Percentiles rank a stretch among this genome's conserved stretches.
Conservation (phyloP, 2,797 vertebrate genomes). For the Anas acuta region DNA sequence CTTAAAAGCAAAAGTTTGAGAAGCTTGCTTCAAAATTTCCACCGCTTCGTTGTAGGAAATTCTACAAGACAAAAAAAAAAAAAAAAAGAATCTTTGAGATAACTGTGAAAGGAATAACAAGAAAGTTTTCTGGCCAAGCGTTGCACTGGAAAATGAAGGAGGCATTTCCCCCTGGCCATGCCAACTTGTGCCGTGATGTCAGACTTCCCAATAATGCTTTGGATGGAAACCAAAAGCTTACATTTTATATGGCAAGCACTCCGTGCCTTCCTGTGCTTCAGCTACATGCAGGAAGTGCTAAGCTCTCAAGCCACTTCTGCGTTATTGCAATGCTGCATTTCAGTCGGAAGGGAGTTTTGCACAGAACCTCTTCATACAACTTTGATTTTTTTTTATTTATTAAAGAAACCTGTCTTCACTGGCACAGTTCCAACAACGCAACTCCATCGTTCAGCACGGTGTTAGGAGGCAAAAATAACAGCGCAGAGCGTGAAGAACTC, state of each 20-base stretch:
- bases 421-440: background rate
- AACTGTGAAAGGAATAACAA: conserved; percentile 36
- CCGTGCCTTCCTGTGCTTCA: background rate
- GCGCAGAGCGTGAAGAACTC: background rate
- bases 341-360: background rate
- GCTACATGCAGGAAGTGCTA: background rate
- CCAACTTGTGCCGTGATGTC: conserved; percentile 44
- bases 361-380: background rate
- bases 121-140: conserved; percentile 17
- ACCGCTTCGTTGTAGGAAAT: conserved; percentile 93
- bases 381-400: background rate
- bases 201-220: conserved; percentile 51
- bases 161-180: conserved; percentile 44
- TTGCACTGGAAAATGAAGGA: conserved; percentile 25
- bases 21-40: conserved; percentile 85
- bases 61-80: conserved; percentile 72
- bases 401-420: background rate
- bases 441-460: background rate
- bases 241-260: conserved; percentile 27
- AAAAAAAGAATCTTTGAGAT: background rate
- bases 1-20: conserved; percentile 86
- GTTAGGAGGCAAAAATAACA: background rate
- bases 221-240: conserved; percentile 29
- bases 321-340: background rate
- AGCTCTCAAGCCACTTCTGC: conserved; percentile 17